Base-by-base conservation (phyloP, 2,888 invertebrate species). In the Aphodius granarius region DNA sequence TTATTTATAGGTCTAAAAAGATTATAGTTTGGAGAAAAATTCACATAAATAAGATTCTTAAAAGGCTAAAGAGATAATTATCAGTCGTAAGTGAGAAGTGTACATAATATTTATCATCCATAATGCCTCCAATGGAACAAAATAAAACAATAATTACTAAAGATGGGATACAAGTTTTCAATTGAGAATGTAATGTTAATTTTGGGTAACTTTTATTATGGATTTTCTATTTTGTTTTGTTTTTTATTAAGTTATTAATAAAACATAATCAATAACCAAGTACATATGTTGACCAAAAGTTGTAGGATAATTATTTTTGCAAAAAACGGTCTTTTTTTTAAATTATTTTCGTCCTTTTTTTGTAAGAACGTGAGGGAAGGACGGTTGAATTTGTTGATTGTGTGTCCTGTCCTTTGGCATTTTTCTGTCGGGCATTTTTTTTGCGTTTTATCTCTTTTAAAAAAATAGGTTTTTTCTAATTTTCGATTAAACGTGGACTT, bases 391-490 rank as follows among this genome's bases (percentile, higher is more conserved):
- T 22, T 63, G 70, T 74, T 70, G 6, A 68, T 22, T 70, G 68
- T 23, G 63, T 9, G 20, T 64, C 70, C 23, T 19, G 5, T 74
- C n/a, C n/a, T 72, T 71, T 71, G 17, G 16, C 43, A 43, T 43
- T 68, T 70, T n/a, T n/a, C 71, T 63, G 22, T 73, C 70, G 64
- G 70, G 74, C 74, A 74, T 74, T 74, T 21, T 70, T 63, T 63
- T 13, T 43, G n/a, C n/a, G n/a, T n/a, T n/a, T n/a, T n/a, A n/a
- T 43, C 43, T 43, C 43, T 43, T n/a, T n/a, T n/a, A n/a, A n/a
- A n/a, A n/a, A n/a, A n/a, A n/a, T n/a, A 43, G 43, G 63, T 74
- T 19, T 17, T 21, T 23, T 68, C 63, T 17, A 43, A 13, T 62
- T 43, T 68, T 19, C 62, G 68, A 70, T 22, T 74, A 3, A 70